phyloP scores from a whole-genome alignment of 2,888 invertebrate genomes.

The Monochamus alternatus region DNA sequence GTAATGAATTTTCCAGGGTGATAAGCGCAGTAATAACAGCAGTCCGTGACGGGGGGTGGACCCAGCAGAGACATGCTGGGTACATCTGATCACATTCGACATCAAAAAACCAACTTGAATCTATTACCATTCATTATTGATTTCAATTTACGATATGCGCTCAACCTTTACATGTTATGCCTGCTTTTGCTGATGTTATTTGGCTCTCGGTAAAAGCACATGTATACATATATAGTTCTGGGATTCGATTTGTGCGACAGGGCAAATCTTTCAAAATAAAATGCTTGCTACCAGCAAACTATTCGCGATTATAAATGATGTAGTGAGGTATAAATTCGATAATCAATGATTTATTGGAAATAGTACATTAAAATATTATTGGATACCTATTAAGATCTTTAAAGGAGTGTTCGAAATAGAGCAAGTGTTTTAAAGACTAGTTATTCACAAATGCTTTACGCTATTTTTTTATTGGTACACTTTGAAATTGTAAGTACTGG shows the following conservation, averaged over 20 bases:
- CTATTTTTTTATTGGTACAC: no score
- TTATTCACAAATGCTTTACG: no score
- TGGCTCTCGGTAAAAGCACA: conserved; percentile 26
- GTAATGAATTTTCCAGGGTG: conserved; percentile 59
- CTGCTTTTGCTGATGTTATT: conserved; percentile 35
- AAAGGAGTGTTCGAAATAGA: no score
- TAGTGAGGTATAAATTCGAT: no score
- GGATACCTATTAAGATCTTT: no score
- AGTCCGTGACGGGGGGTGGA: conserved; percentile 42
- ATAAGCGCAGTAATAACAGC: conserved; percentile 49
- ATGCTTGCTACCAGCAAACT: not conserved
- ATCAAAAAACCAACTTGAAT: conserved; percentile 64
- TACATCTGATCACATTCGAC: conserved; percentile 65
- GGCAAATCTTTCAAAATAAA: conserved; percentile 21
- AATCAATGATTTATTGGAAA: no score
- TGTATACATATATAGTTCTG: conserved; percentile 5
- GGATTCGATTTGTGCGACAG: conserved; percentile 29
- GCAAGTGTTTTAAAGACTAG: no score
- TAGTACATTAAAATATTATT: no score
- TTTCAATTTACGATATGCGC: conserved; percentile 55
- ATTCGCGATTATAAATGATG: no score
- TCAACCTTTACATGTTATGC: conserved; percentile 22
- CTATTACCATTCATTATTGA: conserved; percentile 61
- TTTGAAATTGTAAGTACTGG: no score
- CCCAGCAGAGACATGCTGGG: conserved; percentile 58